Base-by-base conservation (phyloP, 1,140 invertebrate species). In the Drosophila suzukii region DNA sequence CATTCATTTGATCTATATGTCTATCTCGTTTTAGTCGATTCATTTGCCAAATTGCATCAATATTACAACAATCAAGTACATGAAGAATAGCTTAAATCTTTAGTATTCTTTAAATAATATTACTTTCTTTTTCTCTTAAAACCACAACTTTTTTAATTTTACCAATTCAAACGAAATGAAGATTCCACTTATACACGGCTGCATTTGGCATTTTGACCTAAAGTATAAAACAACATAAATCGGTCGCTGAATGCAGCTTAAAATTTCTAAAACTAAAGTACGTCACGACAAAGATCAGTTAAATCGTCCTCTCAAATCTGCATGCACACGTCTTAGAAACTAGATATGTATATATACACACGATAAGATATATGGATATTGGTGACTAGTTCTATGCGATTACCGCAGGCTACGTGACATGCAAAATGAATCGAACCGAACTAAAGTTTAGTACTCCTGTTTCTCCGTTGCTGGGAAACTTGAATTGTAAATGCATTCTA, bases 401-500 rank as follows among this genome's bases (percentile, higher is more conserved):
- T 39, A 47, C 57, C 49, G 67, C 67, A 24, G 53, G 27, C 67
- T 71, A 70, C 63, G 63, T 57, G 46, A 36, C 68, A 72, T 72
- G 68, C 68, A 72, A 58, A 70, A 39, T 32, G 34, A 68, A 68
- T 32, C 24, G 43, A 59, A 61, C 36, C 53, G 11, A 24, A 34
- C 30, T 51, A 51, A 34, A 51, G n/a, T 15, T 51, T 27, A 27
- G 27, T 47, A 47, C 46, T 47, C 12, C 12, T 27, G 4, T 39
- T 43, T 15, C 34, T 65, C 34, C 62, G 34, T 27, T 13, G 20
- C 60, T 44, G 41, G 20, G 30, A 15, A 38, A 36, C 11, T 46
- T 66, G 27, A 41, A 59, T 12, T 41, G 36, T 57, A 55, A 34
- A 58, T 50, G 36, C 51, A n/a, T 60, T 65, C 39, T 65, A 65